These are phyloP conservation scores for Percina caprodes DNA, from an alignment of 2,113 vertebrate species.

Conservation along the genomic window DNA sequence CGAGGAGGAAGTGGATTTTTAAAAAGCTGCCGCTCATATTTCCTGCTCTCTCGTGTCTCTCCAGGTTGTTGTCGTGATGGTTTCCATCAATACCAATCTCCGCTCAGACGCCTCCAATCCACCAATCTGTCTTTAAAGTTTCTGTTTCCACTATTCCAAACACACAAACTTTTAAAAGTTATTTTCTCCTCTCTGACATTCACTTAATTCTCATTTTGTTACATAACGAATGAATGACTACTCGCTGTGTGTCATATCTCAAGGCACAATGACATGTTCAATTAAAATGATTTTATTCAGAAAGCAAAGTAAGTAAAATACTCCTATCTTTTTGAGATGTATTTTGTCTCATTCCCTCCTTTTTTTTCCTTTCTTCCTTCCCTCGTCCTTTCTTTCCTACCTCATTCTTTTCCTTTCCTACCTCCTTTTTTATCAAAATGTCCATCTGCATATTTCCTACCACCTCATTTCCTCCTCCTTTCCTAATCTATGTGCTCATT, in stretches of 20 bases:
- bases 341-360: neutral
- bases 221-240: neutral
- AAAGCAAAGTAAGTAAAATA: too few relatives aligned
- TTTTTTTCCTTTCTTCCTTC: too few relatives aligned
- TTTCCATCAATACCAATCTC: constrained; percentile 39
- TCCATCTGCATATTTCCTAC: too few relatives aligned
- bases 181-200: neutral
- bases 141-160: neutral
- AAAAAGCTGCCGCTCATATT: constrained; percentile 32
- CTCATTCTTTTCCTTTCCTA: too few relatives aligned
- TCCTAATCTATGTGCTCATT: neutral
- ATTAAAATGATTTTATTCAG: too few relatives aligned
- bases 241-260: too few relatives aligned
- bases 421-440: too few relatives aligned
- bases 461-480: neutral
- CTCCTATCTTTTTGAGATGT: neutral
- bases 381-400: neutral
- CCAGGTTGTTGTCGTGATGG: neutral
- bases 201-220: neutral
- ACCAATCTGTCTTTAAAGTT: neutral
- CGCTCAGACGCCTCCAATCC: neutral
- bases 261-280: too few relatives aligned
- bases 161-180: neutral
- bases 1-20: constrained; percentile 27
- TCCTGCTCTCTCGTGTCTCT: constrained; percentile 15